phyloP scores from a whole-genome alignment of 2,888 invertebrate species.

The Torymus auratus region DNA sequence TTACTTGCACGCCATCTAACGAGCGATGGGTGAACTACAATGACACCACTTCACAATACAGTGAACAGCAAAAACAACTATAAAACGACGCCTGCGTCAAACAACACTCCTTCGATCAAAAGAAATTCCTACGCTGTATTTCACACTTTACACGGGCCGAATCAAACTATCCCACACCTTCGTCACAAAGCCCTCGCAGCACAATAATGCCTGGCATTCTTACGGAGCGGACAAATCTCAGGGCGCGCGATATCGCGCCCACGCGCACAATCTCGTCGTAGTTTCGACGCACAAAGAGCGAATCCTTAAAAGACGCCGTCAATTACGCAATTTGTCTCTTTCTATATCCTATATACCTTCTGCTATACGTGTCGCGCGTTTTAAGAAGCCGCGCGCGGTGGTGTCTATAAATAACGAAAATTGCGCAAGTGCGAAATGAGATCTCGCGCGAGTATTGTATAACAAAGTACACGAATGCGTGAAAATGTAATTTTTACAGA shows the following conservation, averaged over 20 bases:
- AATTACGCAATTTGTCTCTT: slow-evolving; percentile 41
- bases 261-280: neutral
- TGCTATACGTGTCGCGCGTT: neutral
- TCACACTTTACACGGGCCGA: too few relatives aligned
- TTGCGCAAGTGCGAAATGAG: slow-evolving; percentile 27
- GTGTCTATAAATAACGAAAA: slow-evolving; percentile 25
- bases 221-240: slow-evolving; percentile 23
- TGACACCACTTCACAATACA: too few relatives aligned
- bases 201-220: too few relatives aligned
- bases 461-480: neutral
- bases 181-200: too few relatives aligned
- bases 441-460: neutral
- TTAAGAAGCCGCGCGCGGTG: neutral
- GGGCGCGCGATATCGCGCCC: slow-evolving; percentile 30
- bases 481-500: too few relatives aligned
- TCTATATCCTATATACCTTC: neutral
- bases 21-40: too few relatives aligned
- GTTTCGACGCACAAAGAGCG: slow-evolving; percentile 41
- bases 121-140: too few relatives aligned
- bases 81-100: too few relatives aligned
- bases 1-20: too few relatives aligned
- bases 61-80: too few relatives aligned
- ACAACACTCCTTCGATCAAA: too few relatives aligned
- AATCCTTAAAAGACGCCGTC: slow-evolving; percentile 38
- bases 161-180: too few relatives aligned